These are phyloP conservation scores for Anguilla megastoma DNA, from an alignment of 2,797 vertebrate species.

Conservation along the genomic window DNA sequence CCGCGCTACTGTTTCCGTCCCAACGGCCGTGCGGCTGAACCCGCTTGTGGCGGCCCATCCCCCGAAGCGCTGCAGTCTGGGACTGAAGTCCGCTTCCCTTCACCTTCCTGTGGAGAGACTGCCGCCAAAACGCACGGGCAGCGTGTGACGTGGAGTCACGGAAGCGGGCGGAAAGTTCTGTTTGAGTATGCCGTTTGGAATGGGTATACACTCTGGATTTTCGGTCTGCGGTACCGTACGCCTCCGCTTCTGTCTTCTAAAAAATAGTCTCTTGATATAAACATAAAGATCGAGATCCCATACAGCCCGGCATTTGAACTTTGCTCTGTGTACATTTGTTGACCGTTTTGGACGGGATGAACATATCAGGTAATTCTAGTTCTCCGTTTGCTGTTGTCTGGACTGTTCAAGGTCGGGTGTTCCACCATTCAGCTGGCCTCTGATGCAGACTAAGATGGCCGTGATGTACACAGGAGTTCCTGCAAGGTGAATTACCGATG, in stretches of 20 bases:
- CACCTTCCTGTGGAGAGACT: background rate
- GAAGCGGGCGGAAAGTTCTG: background rate
- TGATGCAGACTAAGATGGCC: background rate
- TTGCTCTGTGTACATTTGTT: background rate
- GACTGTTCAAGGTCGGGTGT: background rate
- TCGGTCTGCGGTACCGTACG: background rate
- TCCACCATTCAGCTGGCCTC: background rate
- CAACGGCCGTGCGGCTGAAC: background rate
- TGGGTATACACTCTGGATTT: background rate
- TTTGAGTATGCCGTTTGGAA: background rate
- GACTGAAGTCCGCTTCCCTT: background rate
- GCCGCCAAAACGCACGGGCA: background rate
- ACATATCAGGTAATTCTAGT: background rate
- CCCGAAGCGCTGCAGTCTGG: background rate
- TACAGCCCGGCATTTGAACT: background rate
- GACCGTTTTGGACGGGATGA: background rate
- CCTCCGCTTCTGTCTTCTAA: background rate
- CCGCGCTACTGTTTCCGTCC: background rate
- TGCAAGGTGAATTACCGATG: background rate
- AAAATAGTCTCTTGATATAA: background rate
- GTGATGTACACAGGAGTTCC: background rate
- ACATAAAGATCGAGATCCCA: background rate
- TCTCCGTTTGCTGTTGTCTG: background rate
- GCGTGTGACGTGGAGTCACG: background rate
- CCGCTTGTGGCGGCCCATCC: background rate